phyloP scores from a whole-genome alignment of 2,888 invertebrate species.

The Lepetodrilus schrolli region DNA sequence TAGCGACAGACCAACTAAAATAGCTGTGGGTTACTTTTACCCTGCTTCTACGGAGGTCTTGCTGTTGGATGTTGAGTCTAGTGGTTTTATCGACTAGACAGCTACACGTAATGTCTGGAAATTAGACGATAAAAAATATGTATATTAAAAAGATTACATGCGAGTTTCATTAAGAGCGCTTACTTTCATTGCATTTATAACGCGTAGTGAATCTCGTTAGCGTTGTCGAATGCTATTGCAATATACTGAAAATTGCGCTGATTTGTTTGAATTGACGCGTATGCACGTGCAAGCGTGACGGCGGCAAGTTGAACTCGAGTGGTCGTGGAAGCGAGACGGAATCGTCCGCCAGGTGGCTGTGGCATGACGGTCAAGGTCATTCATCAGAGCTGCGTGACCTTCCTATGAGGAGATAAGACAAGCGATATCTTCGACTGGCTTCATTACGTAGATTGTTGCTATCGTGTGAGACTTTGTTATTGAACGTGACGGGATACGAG shows the following conservation, averaged over 20 bases:
- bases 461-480: too few relatives aligned
- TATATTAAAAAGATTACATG: too few relatives aligned
- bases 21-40: constrained; percentile 1
- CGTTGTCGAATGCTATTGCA: background rate
- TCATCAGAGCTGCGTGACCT: too few relatives aligned
- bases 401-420: too few relatives aligned
- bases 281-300: background rate
- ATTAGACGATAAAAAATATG: background rate
- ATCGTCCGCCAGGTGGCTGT: background rate
- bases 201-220: too few relatives aligned
- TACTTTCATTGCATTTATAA: background rate
- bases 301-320: background rate
- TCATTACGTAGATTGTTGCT: too few relatives aligned
- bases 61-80: background rate
- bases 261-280: too few relatives aligned
- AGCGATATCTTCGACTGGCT: too few relatives aligned
- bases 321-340: background rate
- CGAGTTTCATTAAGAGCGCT: background rate
- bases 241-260: background rate
- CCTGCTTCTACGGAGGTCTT: too few relatives aligned
- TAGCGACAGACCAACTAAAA: constrained; percentile 1
- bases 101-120: background rate
- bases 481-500: too few relatives aligned
- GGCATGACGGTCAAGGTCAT: background rate
- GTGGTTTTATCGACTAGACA: background rate